phyloP scores from a whole-genome alignment of 2,888 invertebrate species.

The Himalopsyche kuldschensis region DNA sequence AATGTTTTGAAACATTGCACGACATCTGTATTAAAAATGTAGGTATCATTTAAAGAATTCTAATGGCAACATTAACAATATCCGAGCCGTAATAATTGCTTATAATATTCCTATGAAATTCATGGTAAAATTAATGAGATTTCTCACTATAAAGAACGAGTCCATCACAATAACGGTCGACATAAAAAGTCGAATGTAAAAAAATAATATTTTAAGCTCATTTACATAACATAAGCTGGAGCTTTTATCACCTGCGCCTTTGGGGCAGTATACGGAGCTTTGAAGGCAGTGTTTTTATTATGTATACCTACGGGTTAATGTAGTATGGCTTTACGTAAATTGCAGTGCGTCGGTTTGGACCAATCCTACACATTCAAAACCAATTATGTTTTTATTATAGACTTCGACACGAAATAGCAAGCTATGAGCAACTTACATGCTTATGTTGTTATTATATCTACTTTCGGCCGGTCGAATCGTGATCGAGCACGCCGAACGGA shows the following conservation, averaged over 20 bases:
- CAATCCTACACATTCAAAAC: slow-evolving; percentile 60
- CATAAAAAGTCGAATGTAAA: not conserved
- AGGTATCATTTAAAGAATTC: too few relatives aligned
- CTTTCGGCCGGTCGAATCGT: slow-evolving; percentile 30
- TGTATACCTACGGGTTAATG: not conserved
- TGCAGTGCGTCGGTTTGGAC: slow-evolving; percentile 40
- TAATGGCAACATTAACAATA: too few relatives aligned
- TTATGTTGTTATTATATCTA: slow-evolving; percentile 27
- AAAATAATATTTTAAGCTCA: not conserved
- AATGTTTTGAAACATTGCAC: too few relatives aligned
- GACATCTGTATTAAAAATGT: too few relatives aligned
- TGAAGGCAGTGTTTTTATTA: not conserved
- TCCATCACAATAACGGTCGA: not conserved
- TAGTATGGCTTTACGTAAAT: slow-evolving; percentile 29
- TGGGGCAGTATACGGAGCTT: not conserved
- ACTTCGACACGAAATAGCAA: slow-evolving; percentile 36
- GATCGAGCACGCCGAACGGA: slow-evolving; percentile 41
- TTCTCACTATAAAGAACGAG: not conserved
- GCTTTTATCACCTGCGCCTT: not conserved
- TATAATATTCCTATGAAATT: not conserved
- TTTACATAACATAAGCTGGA: not conserved
- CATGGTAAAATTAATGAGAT: not conserved
- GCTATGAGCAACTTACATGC: slow-evolving; percentile 21
- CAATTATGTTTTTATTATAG: slow-evolving; percentile 58
- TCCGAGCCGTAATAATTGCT: not conserved